Conservation (phyloP, 2,113 vertebrate species). For the Xiphorhynchus elegans region DNA sequence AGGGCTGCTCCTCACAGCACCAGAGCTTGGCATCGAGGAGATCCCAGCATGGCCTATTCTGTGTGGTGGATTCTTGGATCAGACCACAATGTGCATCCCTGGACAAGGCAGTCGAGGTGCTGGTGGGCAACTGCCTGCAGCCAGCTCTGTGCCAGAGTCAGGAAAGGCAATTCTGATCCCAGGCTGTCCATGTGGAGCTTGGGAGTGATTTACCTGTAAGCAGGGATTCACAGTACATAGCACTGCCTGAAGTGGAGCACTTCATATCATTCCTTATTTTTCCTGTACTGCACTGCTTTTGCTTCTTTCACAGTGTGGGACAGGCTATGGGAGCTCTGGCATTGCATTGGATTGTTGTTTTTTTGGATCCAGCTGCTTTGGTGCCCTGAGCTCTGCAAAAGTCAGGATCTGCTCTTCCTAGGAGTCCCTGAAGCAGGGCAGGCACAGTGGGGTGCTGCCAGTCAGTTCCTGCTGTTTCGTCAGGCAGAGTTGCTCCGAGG, state of each 20-base stretch:
- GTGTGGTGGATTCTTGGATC: neutral
- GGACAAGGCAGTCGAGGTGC: neutral
- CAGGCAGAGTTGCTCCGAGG: neutral
- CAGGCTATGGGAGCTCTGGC: neutral
- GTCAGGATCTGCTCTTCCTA: neutral
- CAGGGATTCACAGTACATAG: rapidly evolving
- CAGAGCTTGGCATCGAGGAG: neutral
- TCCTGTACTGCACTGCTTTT: neutral
- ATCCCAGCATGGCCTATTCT: neutral
- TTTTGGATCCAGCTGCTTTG: neutral
- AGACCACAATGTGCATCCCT: rapidly evolving
- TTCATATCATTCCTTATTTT: too few relatives aligned
- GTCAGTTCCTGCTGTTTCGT: neutral
- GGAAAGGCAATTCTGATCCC: neutral
- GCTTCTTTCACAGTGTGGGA: neutral
- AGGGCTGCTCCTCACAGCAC: neutral
- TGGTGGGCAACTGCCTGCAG: neutral
- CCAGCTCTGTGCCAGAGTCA: neutral
- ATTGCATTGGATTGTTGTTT: neutral
- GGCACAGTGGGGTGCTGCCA: neutral
- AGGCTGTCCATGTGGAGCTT: neutral
- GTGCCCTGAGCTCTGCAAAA: neutral
- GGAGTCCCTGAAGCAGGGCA: neutral
- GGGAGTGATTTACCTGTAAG: neutral
- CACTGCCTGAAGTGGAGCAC: neutral